phyloP scores from a whole-genome alignment of 1,140 invertebrate genomes.

The Drosophila grimshawi region DNA sequence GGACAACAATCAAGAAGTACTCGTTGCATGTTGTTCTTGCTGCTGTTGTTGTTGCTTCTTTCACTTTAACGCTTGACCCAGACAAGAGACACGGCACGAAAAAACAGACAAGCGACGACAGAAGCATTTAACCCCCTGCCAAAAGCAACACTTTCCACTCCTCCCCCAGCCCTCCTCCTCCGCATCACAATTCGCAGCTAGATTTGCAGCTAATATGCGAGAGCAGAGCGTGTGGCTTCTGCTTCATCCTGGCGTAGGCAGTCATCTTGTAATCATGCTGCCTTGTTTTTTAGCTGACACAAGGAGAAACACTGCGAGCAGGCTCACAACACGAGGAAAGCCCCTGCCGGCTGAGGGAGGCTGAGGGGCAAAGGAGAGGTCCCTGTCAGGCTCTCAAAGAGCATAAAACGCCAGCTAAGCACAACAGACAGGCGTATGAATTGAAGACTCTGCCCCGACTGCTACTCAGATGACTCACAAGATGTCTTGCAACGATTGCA shows the following conservation, averaged over 20 bases:
- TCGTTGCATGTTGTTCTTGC: slow-evolving; percentile 3
- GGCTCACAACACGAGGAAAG: slow-evolving; percentile 7
- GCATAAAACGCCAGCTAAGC: slow-evolving; percentile 63
- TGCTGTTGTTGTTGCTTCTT: slow-evolving; percentile 30
- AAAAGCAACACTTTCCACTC: too few relatives aligned
- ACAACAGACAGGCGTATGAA: slow-evolving; percentile 25
- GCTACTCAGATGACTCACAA: slow-evolving; percentile 27
- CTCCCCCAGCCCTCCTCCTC: neutral
- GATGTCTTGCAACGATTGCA: slow-evolving; percentile 47
- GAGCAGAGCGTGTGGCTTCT: slow-evolving; percentile 19
- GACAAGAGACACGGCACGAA: slow-evolving; percentile 39
- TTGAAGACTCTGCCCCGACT: neutral
- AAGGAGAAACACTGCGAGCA: slow-evolving; percentile 46
- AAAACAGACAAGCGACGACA: slow-evolving; percentile 20
- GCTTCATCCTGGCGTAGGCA: slow-evolving; percentile 27
- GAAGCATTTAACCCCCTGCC: neutral
- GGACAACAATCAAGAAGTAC: slow-evolving; percentile 30
- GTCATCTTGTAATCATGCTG: slow-evolving; percentile 31
- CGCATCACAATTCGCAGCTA: neutral
- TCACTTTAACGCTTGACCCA: slow-evolving; percentile 69
- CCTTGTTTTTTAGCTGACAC: slow-evolving; percentile 67
- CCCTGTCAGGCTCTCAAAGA: slow-evolving; percentile 37
- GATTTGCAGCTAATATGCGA: slow-evolving; percentile 40
- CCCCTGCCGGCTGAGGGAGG: slow-evolving; percentile 1
- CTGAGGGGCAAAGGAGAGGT: neutral